A percentile compares a stretch with the other conserved stretches of the same genome.
Conservation (phyloP, 1,140 invertebrate species). For the Drosophila littoralis region DNA sequence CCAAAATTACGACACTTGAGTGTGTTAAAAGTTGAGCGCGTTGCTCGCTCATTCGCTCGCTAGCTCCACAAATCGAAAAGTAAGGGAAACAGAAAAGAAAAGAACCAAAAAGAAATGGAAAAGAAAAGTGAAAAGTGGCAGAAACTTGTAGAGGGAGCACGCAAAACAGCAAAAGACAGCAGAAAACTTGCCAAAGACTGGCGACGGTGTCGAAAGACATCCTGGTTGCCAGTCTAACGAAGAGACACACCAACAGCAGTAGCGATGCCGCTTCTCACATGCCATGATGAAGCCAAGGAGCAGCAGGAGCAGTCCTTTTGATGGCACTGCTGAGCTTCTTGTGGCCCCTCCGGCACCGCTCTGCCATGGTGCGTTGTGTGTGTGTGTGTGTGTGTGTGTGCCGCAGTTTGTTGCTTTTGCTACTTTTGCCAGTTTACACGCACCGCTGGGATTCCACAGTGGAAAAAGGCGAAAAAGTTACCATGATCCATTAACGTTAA, state of each 20-base stretch:
- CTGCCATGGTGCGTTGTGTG: not conserved
- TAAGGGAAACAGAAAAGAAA: constrained; percentile 69
- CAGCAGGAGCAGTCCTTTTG: constrained; percentile 29
- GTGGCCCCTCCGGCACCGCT: not conserved
- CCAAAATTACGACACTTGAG: constrained; percentile 82
- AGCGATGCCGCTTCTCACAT: constrained; percentile 18
- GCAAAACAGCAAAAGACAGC: constrained; percentile 82
- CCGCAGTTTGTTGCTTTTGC: constrained; percentile 73
- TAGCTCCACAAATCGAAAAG: constrained; percentile 69
- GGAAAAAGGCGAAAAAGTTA: constrained; percentile 82
- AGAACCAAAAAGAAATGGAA: constrained; percentile 14
- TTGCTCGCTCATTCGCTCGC: constrained; percentile 43
- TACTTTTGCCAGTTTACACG: constrained; percentile 81
- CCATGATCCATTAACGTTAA: constrained; percentile 83
- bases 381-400: not conserved
- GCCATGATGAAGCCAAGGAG: not conserved
- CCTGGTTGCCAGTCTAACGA: constrained; percentile 50
- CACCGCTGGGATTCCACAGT: constrained; percentile 81
- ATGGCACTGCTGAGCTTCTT: constrained; percentile 19
- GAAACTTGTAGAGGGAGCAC: constrained; percentile 66
- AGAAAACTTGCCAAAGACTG: constrained; percentile 68
- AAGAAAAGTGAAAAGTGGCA: constrained; percentile 71
- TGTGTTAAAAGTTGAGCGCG: constrained; percentile 82
- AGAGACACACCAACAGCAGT: constrained; percentile 6
- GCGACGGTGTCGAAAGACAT: constrained; percentile 74